A percentile compares a stretch with the other conserved stretches of the same genome.
Evolutionary conservation across 2,113 vertebrate genomes (phyloP).

Genomic region (Lanius ludovicianus): DNA sequence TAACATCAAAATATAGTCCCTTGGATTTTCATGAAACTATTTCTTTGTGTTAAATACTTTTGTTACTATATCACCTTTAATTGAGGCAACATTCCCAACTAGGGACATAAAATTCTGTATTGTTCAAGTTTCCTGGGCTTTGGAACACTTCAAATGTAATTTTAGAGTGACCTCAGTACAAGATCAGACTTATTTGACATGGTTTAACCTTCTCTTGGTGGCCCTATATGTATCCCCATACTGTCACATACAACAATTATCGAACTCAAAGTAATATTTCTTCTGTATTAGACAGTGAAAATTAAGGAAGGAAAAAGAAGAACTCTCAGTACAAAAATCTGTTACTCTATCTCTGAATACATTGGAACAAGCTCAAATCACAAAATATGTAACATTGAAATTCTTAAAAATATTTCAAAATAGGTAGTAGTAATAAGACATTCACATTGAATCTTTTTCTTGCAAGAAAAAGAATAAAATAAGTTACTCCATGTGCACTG

Average conservation of each 20-base stretch:
- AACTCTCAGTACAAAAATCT: background rate
- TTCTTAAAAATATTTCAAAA: background rate
- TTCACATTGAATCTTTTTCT: background rate
- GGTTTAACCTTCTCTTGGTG: background rate
- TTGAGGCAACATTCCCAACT: background rate
- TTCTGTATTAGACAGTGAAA: background rate
- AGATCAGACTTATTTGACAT: background rate
- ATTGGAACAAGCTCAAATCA: background rate
- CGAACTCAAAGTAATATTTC: background rate
- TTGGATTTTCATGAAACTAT: background rate
- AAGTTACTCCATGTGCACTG: background rate
- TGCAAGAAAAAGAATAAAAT: background rate
- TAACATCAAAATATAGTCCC: background rate
- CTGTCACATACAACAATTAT: background rate
- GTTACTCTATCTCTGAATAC: background rate
- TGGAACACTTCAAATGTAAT: background rate
- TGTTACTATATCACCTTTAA: background rate
- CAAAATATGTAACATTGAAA: background rate
- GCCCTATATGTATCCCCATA: background rate
- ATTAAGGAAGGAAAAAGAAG: background rate
- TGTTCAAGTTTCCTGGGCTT: background rate
- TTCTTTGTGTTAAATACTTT: background rate
- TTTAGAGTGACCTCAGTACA: background rate
- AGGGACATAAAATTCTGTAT: background rate
- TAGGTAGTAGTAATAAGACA: background rate